These are phyloP conservation scores for Gibbula magus DNA, from an alignment of 2,888 invertebrate species.

Conservation along the genomic window DNA sequence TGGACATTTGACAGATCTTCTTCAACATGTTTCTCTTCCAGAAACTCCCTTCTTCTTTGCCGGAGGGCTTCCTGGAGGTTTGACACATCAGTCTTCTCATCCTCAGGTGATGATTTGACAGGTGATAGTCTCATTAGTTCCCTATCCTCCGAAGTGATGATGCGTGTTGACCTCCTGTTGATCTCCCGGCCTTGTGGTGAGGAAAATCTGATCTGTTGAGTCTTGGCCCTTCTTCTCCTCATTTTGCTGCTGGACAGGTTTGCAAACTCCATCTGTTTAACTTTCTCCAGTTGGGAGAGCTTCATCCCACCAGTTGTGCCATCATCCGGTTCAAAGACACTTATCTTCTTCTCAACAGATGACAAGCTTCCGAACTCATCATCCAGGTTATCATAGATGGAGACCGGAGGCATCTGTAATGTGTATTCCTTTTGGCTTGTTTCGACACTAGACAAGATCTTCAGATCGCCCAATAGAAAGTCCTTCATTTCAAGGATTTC, in stretches of 20 bases:
- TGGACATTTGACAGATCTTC: background rate
- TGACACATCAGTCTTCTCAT: background rate
- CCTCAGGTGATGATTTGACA: background rate
- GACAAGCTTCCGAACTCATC: constrained; percentile 39
- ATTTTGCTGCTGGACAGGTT: background rate
- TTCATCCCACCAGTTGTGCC: constrained; percentile 1
- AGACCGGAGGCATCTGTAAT: constrained; percentile 24
- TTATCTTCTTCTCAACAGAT: background rate
- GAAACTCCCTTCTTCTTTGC: constrained; percentile 19
- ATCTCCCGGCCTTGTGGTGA: background rate
- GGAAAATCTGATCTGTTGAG: background rate
- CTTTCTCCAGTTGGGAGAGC: background rate
- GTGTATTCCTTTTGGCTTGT: constrained; percentile 33
- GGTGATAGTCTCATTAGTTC: background rate
- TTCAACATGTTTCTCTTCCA: constrained; percentile 7
- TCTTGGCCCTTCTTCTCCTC: constrained; percentile 3
- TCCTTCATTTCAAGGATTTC: constrained; percentile 38
- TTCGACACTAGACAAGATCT: constrained; percentile 35
- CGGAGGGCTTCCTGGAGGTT: constrained; percentile 6
- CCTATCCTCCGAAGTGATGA: background rate
- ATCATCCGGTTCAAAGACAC: constrained; percentile 23
- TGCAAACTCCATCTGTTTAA: constrained; percentile 12
- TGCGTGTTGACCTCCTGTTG: background rate
- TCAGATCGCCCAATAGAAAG: constrained; percentile 32
- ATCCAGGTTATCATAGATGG: constrained; percentile 35